Evolutionary conservation across 2,888 invertebrate species (phyloP).

Genomic region (Sinodicranocentrus sp.): DNA sequence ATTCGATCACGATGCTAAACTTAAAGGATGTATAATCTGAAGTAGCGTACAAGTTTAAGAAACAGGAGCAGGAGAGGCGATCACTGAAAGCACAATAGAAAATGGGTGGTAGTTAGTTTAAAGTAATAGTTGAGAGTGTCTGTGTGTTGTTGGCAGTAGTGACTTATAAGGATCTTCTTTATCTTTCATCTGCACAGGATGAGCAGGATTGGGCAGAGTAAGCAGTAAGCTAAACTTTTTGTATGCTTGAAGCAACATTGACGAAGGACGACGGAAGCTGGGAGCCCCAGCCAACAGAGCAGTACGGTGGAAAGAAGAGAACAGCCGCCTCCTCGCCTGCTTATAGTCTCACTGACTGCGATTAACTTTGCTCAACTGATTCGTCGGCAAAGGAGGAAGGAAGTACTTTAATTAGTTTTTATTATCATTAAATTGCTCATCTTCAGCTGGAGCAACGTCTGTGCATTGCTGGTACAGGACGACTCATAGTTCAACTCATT

Average conservation of each 20-base stretch:
- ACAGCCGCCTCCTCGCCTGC: constrained; percentile 52
- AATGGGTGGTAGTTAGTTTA: constrained; percentile 54
- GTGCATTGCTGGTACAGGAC: not conserved
- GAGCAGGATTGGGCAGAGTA: constrained; percentile 68
- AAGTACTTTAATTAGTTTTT: constrained; percentile 71
- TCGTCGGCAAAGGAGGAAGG: constrained; percentile 68
- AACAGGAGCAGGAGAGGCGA: constrained; percentile 66
- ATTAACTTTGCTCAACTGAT: constrained; percentile 64
- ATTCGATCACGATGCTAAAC: constrained; percentile 38
- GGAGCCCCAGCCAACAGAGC: constrained; percentile 40
- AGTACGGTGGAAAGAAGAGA: constrained; percentile 33
- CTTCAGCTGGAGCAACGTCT: constrained; percentile 60
- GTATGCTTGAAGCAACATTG: constrained; percentile 54
- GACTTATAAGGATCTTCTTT: constrained; percentile 70
- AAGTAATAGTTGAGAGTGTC: not conserved
- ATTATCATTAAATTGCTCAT: constrained; percentile 71
- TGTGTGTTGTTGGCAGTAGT: constrained; percentile 32
- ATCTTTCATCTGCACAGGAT: constrained; percentile 69
- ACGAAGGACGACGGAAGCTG: constrained; percentile 70
- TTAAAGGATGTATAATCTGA: constrained; percentile 45
- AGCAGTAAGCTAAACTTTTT: constrained; percentile 36
- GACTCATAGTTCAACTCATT: constrained; percentile 1
- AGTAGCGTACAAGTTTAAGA: constrained; percentile 49
- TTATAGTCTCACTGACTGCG: constrained; percentile 33
- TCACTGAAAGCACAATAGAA: constrained; percentile 62